These are phyloP conservation scores for Pterostichus niger DNA, from an alignment of 2,888 invertebrate genomes.

Conservation along the genomic window DNA sequence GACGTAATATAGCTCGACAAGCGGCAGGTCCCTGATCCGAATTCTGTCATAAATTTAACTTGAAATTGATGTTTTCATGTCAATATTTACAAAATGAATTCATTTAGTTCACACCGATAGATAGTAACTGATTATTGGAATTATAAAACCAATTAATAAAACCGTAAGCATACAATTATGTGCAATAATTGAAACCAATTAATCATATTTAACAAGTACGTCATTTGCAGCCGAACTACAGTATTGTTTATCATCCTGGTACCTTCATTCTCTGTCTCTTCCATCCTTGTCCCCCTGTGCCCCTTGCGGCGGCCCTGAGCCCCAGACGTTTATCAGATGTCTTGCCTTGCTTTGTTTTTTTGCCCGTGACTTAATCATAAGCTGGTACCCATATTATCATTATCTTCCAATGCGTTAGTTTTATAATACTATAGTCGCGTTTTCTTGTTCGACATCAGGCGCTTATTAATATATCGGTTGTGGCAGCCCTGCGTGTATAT, in stretches of 20 bases:
- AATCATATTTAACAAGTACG: constrained; percentile 19
- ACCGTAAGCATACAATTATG: constrained; percentile 1
- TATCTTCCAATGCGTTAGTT: constrained; percentile 30
- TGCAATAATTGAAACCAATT: constrained; percentile 17
- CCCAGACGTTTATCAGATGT: constrained; percentile 57
- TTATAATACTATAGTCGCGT: constrained; percentile 19
- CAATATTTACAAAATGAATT: too few relatives aligned
- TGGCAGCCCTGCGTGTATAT: constrained; percentile 37
- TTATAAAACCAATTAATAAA: not conserved
- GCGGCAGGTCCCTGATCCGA: too few relatives aligned
- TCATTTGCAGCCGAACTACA: constrained; percentile 30
- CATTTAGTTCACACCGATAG: too few relatives aligned
- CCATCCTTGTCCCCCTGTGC: not conserved
- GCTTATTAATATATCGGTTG: constrained; percentile 57
- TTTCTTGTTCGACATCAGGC: constrained; percentile 35
- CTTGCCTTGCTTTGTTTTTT: constrained; percentile 60
- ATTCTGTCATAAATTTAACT: too few relatives aligned
- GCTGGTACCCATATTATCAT: constrained; percentile 63
- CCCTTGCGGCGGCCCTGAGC: constrained; percentile 2
- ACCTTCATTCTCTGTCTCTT: constrained; percentile 36
- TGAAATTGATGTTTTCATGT: too few relatives aligned
- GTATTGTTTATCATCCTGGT: constrained; percentile 51
- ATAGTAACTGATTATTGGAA: too few relatives aligned
- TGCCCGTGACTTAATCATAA: constrained; percentile 44
- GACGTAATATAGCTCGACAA: too few relatives aligned